Evolutionary conservation across 2,797 vertebrate genomes (phyloP).

Genomic region (Typhlichthys eigenmanni): DNA sequence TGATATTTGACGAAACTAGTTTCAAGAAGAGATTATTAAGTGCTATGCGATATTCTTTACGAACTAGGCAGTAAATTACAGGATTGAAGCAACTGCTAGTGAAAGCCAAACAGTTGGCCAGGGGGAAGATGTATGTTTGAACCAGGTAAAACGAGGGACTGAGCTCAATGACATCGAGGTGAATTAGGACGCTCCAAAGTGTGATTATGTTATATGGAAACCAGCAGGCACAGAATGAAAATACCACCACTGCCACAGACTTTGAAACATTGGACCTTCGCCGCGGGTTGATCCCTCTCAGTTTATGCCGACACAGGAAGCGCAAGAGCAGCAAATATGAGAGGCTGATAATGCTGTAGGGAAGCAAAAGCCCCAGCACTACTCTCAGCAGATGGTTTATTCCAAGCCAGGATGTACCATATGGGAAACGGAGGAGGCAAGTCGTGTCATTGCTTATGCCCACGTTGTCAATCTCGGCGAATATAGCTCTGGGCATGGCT

Average conservation of each 20-base stretch:
- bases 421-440: constrained; percentile 79
- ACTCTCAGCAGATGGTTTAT: constrained; percentile 81
- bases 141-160: constrained; percentile 67
- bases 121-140: constrained; percentile 78
- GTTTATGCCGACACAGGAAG: constrained; percentile 74
- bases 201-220: constrained; percentile 83
- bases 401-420: constrained; percentile 73
- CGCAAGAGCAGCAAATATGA: constrained; percentile 79
- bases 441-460: constrained; percentile 66
- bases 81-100: constrained; percentile 85
- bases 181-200: constrained; percentile 78
- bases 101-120: constrained; percentile 82
- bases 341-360: constrained; percentile 69
- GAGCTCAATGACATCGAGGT: constrained; percentile 71
- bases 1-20: constrained; percentile 60
- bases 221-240: constrained; percentile 82
- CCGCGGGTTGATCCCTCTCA: constrained; percentile 51
- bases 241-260: constrained; percentile 75
- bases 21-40: constrained; percentile 64
- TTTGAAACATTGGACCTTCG: constrained; percentile 64
- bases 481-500: constrained; percentile 71
- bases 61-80: constrained; percentile 79
- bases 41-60: constrained; percentile 68
- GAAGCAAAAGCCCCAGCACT: constrained; percentile 78
- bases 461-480: constrained; percentile 66